phyloP scores from a whole-genome alignment of 2,113 vertebrate species.

The Columba janthina region DNA sequence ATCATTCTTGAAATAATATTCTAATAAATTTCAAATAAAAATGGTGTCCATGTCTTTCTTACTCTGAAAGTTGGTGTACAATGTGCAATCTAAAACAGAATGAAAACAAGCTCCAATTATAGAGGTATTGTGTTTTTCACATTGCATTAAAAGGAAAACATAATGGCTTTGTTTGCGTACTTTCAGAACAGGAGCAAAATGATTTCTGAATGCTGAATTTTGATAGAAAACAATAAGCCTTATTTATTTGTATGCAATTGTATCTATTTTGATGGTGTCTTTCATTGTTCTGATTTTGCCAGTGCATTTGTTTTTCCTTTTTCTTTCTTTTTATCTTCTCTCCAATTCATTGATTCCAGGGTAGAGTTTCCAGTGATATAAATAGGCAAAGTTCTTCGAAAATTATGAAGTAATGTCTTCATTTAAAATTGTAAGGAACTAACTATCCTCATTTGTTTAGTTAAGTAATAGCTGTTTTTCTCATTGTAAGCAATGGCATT shows the following conservation, averaged over 20 bases:
- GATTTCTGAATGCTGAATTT: not conserved
- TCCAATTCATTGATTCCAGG: not conserved
- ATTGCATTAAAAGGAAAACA: not conserved
- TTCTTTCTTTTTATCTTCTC: not conserved
- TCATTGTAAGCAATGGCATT: not conserved
- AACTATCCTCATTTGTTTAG: not conserved
- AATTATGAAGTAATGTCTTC: not conserved
- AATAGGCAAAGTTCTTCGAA: not conserved
- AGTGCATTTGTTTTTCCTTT: not conserved
- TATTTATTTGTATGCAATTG: not conserved
- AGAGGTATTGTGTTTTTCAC: not conserved
- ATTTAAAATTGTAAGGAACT: not conserved
- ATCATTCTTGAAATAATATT: not conserved
- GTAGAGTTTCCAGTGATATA: not conserved
- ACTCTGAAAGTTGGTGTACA: not conserved
- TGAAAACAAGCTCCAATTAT: not conserved
- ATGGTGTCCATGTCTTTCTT: not conserved
- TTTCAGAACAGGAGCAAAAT: not conserved
- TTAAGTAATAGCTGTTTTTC: not conserved
- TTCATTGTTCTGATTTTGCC: not conserved
- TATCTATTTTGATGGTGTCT: not conserved
- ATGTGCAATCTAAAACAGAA: not conserved
- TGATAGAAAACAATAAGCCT: not conserved
- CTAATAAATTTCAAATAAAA: not conserved
- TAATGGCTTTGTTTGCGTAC: not conserved